Evolutionary conservation across 2,888 invertebrate genomes (phyloP), one percentile per base, ranked within the genome.

Genomic region (Eupithecia insigniata): DNA sequence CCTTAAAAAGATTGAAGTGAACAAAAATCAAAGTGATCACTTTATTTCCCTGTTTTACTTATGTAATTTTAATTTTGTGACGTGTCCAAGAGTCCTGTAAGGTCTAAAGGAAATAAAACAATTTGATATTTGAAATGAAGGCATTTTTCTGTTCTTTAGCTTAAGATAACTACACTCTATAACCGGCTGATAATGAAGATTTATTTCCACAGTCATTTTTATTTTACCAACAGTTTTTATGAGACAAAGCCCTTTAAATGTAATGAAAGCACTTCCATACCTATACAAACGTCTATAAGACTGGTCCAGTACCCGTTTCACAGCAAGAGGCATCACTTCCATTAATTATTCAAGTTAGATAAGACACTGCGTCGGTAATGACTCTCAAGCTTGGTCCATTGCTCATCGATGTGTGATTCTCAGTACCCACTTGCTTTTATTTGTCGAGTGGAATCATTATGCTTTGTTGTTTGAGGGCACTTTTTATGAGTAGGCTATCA

Each of bases 341-440:
- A 94, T 94, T 94, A 93, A 94, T 93, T 94, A 93, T 93, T 89
- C 87, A 83, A 90, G 87, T 91, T 92, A 94, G 93, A 94, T 93
- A 94, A 93, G 92, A 92, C 90, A 90, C 90, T 90, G 91, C 89
- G 90, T 92, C 88, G 89, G 90, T 93, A 93, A 93, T 93, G 93
- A 92, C 90, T 85, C 82, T 80, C 82, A 75, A 87, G 82, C 86
- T 83, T 82, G 85, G 85, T 85, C 85, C 90, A 92, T 92, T 90
- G 89, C 92, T 93, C 92, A 93, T 90, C 87, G 85, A 84, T 83
- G 87, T 88, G 87, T 87, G 89, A 89, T 84, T 84, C 71, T 66
- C 81, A 79, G 82, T 80, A 80, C 75, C 78, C 80, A 82, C 81
- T 86, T 82, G 84, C 83, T 84, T 88, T 88, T 87, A 86, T 88